phyloP scores from a whole-genome alignment of 2,888 invertebrate species.

The Podabrus alpinus region DNA sequence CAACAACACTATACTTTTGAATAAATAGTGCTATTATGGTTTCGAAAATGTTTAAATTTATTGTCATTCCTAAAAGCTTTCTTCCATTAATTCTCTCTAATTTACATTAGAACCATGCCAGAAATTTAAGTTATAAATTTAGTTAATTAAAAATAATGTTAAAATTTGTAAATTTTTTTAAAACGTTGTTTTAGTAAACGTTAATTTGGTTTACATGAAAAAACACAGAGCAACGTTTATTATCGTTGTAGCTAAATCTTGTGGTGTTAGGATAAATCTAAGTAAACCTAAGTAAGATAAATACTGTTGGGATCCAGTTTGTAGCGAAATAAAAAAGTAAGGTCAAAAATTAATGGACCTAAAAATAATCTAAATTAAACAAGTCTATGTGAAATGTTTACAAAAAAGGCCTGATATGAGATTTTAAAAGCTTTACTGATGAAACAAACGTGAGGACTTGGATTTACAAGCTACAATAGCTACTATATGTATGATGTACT shows the following conservation, averaged over 20 bases:
- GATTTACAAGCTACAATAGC: background rate
- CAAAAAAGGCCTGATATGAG: background rate
- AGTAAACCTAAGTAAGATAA: background rate
- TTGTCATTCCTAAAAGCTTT: background rate
- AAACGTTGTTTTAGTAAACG: background rate
- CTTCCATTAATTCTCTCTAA: background rate
- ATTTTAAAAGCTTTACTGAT: background rate
- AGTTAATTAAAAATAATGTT: background rate
- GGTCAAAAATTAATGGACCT: background rate
- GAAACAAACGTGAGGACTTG: background rate
- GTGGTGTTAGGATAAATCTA: background rate
- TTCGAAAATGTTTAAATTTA: background rate
- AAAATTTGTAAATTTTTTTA: background rate
- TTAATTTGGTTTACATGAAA: background rate
- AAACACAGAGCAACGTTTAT: background rate
- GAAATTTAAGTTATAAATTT: background rate
- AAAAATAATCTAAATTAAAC: background rate
- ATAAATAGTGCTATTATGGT: background rate
- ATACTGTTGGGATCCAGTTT: background rate
- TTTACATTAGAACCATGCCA: background rate
- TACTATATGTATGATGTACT: background rate
- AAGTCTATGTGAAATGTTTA: background rate
- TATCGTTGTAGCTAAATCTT: background rate
- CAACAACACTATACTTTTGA: background rate
- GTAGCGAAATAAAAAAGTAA: background rate